Percentiles rank a stretch among this genome's conserved stretches.
phyloP scores from a whole-genome alignment of 2,888 invertebrate species.

The Lutraria lutraria region DNA sequence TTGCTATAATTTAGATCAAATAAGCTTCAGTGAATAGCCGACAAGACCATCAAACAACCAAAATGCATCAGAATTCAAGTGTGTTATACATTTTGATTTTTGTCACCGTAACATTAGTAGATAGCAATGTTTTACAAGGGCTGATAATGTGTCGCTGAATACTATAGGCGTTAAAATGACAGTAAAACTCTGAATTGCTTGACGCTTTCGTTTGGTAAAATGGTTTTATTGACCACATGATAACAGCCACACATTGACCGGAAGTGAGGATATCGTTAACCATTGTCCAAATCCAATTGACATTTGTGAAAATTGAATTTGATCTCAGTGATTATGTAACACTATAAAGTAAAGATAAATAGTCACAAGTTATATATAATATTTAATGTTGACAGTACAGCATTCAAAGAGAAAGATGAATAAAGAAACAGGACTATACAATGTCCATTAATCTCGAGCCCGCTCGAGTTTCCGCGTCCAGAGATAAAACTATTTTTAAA shows the following conservation, averaged over 20 bases:
- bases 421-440: neutral
- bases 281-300: conserved; percentile 46
- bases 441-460: too few species aligned
- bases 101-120: conserved; percentile 31
- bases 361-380: neutral
- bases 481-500: too few species aligned
- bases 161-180: conserved; percentile 25
- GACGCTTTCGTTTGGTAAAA: conserved; percentile 36
- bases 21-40: neutral
- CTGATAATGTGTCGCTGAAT: conserved; percentile 46
- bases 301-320: conserved; percentile 15
- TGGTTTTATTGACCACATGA: conserved; percentile 56
- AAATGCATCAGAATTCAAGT: conserved; percentile 23
- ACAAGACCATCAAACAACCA: conserved; percentile 36
- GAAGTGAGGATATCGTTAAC: conserved; percentile 45
- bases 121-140: conserved; percentile 39
- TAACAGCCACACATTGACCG: conserved; percentile 30
- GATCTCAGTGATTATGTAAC: conserved; percentile 21
- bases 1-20: conserved; percentile 18
- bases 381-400: neutral
- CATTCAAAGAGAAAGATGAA: neutral
- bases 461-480: too few species aligned
- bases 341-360: conserved; percentile 16
- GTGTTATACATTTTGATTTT: conserved; percentile 36
- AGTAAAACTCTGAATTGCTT: conserved; percentile 40